Base-by-base conservation (phyloP, 1,140 invertebrate species). In the Plutomurus gul region DNA sequence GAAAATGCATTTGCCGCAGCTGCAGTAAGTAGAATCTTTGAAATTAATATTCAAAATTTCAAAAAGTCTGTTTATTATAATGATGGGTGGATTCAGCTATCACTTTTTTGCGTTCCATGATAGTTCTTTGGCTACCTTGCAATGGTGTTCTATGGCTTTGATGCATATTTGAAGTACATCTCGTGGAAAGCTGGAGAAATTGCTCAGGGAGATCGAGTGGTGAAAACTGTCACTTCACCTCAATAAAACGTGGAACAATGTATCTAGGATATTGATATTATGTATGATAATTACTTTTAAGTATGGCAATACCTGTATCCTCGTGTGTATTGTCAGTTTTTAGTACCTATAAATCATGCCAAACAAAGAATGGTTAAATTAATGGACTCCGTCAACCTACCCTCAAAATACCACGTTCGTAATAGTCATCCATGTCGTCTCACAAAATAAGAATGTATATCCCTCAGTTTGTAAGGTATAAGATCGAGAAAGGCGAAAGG, bases 91-190 rank as follows among this genome's bases (percentile, higher is more conserved):
- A 75, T 36, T 18, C 22, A 27, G 30, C 27, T 71, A 33, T 73
- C 30, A 81, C 75, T 74, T 39, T 18, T 79, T 70, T 72, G 51
- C 36, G n/a, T 51, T 77, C 76, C 40, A 46, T 84, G 90, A 33
- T 85, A 94, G 93, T 92, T 95, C 85, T 95, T 95, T 85, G 94
- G 93, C 40, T 95, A 92, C 86, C 88, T 89, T 75, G 91, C 91
- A 30, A 94, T 92, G 90, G 83, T 91, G n/a, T 89, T 88, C 13
- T 96, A 95, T 87, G 92, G 89, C 1, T 89, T 90, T 75, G 94
- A 95, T 84, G 91, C 92, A 6, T 93, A 90, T 85, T 85, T 94
- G 10, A 95, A 95, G 85, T 94, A 89, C 85, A 88, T 89, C 47
- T 90, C 86, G 7, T 88, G 90, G 82, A 89, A 88, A 79, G 88